Conservation (phyloP, 1,140 invertebrate species). For the Megalonaias nervosa region DNA sequence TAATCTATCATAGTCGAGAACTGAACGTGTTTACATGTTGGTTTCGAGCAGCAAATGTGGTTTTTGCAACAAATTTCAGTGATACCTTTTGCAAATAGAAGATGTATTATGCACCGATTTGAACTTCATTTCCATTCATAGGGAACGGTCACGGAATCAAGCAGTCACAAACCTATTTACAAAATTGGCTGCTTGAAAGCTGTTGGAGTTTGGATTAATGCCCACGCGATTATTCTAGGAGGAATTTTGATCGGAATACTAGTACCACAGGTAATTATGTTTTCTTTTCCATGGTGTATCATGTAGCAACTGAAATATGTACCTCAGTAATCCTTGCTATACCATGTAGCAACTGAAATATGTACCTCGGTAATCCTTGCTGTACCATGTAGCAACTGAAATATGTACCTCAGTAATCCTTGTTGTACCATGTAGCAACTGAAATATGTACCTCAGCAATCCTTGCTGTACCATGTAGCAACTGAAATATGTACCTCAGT, state of each 20-base stretch:
- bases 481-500: too few species aligned
- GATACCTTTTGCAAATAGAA: too few species aligned
- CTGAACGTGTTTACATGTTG: too few species aligned
- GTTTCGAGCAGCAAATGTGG: too few species aligned
- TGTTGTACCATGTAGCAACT: not conserved
- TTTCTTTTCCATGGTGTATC: not conserved
- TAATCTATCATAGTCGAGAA: too few species aligned
- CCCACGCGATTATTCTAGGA: conserved; percentile 47
- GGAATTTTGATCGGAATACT: conserved; percentile 47
- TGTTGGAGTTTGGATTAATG: conserved; percentile 46
- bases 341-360: too few species aligned
- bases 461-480: too few species aligned
- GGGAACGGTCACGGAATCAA: conserved; percentile 1
- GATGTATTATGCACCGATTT: too few species aligned
- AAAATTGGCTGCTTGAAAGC: conserved; percentile 54
- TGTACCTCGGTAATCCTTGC: too few species aligned
- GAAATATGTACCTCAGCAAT: not conserved
- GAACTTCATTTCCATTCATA: not conserved
- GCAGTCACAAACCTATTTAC: conserved; percentile 39
- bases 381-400: not conserved
- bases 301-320: not conserved
- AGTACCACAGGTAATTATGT: conserved; percentile 50
- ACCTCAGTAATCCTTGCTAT: not conserved
- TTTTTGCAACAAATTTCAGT: too few species aligned
- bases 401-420: not conserved